Percentiles rank a stretch among this genome's conserved stretches.
phyloP scores from a whole-genome alignment of 2,797 vertebrate species.

The Tachyglossus aculeatus region DNA sequence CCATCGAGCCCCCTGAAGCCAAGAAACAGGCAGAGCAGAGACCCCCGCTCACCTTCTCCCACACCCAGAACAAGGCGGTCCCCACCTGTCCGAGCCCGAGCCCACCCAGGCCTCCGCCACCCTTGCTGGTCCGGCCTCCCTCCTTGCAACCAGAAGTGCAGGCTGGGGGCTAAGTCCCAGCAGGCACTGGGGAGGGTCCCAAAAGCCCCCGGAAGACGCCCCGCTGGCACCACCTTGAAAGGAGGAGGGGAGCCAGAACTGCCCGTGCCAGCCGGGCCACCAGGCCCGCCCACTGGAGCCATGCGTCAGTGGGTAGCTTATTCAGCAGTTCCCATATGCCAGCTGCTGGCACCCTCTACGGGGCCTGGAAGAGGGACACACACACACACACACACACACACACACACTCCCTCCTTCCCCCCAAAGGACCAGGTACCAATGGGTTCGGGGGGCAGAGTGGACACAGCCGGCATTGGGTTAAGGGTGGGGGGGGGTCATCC shows the following conservation, averaged over 20 bases:
- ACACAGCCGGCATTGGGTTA: no score
- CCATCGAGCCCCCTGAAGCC: neutral
- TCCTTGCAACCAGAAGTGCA: neutral
- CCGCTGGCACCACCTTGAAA: neutral
- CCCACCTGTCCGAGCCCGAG: neutral
- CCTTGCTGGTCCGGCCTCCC: no score
- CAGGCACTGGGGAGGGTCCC: no score
- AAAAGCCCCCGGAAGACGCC: no score
- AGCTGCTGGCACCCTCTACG: conserved; percentile 17
- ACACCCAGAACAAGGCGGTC: neutral
- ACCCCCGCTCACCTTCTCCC: neutral
- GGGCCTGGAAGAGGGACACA: conserved; percentile 22
- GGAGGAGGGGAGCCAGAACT: neutral
- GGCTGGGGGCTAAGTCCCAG: neutral
- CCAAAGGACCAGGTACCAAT: conserved; percentile 39
- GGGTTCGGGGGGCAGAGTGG: conserved; percentile 42
- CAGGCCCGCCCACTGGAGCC: conserved; percentile 36
- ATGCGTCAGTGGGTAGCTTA: conserved; percentile 14
- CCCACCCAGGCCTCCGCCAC: no score
- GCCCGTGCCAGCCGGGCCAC: conserved; percentile 17
- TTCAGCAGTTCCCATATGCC: conserved; percentile 33
- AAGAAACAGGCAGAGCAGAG: neutral
- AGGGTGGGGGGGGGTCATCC: no score
- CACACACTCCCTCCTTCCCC: conserved; percentile 26
- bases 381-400: conserved; percentile 7